These are phyloP conservation scores for Euwallacea similis DNA, from an alignment of 1,140 invertebrate species.

Conservation along the genomic window DNA sequence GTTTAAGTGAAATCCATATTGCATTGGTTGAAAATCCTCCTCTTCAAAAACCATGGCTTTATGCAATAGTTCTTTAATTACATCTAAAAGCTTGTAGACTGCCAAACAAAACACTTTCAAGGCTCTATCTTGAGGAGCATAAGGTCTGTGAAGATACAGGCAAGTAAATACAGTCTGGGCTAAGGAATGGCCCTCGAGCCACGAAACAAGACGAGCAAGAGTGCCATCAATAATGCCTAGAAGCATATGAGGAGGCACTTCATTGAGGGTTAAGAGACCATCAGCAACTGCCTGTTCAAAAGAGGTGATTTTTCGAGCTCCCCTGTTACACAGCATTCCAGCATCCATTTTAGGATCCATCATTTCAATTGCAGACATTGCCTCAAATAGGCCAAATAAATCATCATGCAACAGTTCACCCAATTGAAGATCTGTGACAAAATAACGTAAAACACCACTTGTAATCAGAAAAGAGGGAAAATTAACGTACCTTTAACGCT, in stretches of 20 bases:
- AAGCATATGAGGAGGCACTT: slow-evolving; percentile 69
- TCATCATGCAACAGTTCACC: slow-evolving; percentile 87
- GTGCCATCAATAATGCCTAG: slow-evolving; percentile 93
- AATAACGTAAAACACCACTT: not conserved
- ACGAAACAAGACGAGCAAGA: slow-evolving; percentile 89
- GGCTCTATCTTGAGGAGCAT: slow-evolving; percentile 79
- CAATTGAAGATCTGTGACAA: slow-evolving; percentile 70
- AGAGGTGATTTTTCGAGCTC: slow-evolving; percentile 80
- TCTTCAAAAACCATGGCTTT: slow-evolving; percentile 88
- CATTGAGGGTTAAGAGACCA: slow-evolving; percentile 78
- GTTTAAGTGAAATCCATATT: slow-evolving; percentile 86
- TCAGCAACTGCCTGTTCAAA: slow-evolving; percentile 83
- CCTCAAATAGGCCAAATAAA: slow-evolving; percentile 93
- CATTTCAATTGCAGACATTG: slow-evolving; percentile 99
- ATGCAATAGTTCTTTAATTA: slow-evolving; percentile 88
- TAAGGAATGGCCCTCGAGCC: slow-evolving; percentile 93
- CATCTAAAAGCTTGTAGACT: slow-evolving; percentile 87
- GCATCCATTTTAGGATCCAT: slow-evolving; percentile 99
- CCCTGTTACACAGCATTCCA: slow-evolving; percentile 93
- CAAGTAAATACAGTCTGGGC: slow-evolving; percentile 98
- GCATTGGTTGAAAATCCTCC: slow-evolving; percentile 94
- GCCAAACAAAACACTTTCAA: slow-evolving; percentile 86
- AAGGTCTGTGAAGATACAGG: slow-evolving; percentile 90
- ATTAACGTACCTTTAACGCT: slow-evolving; percentile 67
- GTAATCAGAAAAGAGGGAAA: not conserved